Evolutionary conservation across 2,113 vertebrate species (phyloP).

Genomic region (Noturus placidus): DNA sequence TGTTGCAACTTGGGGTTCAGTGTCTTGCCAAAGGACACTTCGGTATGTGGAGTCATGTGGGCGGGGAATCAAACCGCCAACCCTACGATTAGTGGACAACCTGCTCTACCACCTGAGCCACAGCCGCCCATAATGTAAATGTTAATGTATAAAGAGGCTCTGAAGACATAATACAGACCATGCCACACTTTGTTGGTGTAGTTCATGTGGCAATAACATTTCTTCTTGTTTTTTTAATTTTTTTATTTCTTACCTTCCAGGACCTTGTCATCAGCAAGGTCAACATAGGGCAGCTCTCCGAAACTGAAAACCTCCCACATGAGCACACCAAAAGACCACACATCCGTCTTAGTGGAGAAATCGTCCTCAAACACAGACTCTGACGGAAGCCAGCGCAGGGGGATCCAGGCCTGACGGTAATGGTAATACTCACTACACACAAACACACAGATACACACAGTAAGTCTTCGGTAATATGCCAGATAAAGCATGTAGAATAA

Average conservation of each 20-base stretch:
- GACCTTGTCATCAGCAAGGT: slow-evolving; percentile 78
- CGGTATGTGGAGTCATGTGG: too few relatives aligned
- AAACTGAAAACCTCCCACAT: slow-evolving; percentile 87
- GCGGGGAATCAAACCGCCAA: too few relatives aligned
- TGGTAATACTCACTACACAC: slow-evolving; percentile 82
- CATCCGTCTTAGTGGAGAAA: slow-evolving; percentile 85
- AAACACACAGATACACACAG: slow-evolving; percentile 9
- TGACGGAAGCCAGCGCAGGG: slow-evolving; percentile 83
- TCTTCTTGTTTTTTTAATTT: background rate
- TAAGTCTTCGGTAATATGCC: background rate
- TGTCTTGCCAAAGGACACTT: too few relatives aligned
- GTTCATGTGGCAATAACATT: background rate
- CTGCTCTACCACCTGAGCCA: too few relatives aligned
- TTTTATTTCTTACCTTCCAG: slow-evolving; percentile 73
- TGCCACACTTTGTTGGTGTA: background rate
- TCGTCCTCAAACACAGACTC: slow-evolving; percentile 83
- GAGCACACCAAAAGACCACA: slow-evolving; percentile 85
- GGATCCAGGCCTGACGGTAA: slow-evolving; percentile 84
- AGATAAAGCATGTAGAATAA: background rate
- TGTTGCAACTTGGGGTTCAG: too few relatives aligned
- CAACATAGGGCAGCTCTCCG: slow-evolving; percentile 78
- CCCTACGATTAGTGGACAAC: too few relatives aligned
- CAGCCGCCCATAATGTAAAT: too few relatives aligned
- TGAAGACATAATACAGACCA: background rate
- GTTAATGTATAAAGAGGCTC: background rate